Conservation (phyloP, 2,888 invertebrate genomes). For the Ophraella communa region DNA sequence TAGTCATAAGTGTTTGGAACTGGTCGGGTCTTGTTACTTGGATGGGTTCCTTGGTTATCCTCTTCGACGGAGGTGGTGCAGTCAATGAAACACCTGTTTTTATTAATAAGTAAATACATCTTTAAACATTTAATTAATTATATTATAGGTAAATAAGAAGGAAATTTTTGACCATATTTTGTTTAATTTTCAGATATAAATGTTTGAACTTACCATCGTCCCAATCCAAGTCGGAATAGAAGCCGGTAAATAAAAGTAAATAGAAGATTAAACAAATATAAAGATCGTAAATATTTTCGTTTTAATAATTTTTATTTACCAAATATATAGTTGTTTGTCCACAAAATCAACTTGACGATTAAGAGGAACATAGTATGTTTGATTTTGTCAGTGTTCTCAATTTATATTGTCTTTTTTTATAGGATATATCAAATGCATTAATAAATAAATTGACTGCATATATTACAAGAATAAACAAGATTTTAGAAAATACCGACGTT, state of each 20-base stretch:
- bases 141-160: no score
- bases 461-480: no score
- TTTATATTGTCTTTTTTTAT: no score
- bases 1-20: constrained; percentile 75
- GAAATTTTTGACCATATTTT: neutral
- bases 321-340: no score
- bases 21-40: constrained; percentile 71
- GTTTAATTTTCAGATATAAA: neutral
- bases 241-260: constrained; percentile 65
- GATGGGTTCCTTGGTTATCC: constrained; percentile 79
- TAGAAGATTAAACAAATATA: constrained; percentile 36
- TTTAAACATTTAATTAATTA: neutral
- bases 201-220: constrained; percentile 65
- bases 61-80: constrained; percentile 76
- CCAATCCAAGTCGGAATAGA: constrained; percentile 70
- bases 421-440: no score
- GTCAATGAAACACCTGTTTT: constrained; percentile 54
- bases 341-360: no score
- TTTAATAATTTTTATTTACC: no score
- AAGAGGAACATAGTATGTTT: no score
- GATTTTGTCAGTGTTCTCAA: no score
- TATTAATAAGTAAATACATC: neutral
- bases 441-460: no score
- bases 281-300: neutral
- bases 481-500: no score